A percentile compares a stretch with the other conserved stretches of the same genome.
Conservation (phyloP, 2,797 vertebrate genomes). For the Spheniscus humboldti region DNA sequence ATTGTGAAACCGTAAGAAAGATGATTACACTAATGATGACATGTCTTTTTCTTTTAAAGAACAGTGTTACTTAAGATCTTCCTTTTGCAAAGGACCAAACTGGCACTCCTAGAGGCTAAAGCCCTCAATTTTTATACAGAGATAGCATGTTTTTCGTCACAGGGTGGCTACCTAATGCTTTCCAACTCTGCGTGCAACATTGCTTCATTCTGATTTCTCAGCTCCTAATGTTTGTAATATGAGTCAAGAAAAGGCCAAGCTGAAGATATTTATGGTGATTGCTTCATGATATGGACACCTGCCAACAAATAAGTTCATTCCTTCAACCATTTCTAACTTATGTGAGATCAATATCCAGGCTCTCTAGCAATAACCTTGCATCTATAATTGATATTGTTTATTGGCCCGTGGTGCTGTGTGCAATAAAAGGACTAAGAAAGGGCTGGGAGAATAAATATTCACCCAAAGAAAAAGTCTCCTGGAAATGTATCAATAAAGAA, state of each 20-base stretch:
- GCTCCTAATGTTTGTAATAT: neutral
- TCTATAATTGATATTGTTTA: slow-evolving; percentile 65
- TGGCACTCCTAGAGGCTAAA: neutral
- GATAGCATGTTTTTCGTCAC: neutral
- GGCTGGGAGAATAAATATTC: neutral
- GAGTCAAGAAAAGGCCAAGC: slow-evolving; percentile 29
- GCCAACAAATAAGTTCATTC: slow-evolving; percentile 59
- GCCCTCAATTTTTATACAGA: neutral
- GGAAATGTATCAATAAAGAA: slow-evolving; percentile 15
- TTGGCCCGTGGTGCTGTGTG: neutral
- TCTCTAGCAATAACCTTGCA: slow-evolving; percentile 55
- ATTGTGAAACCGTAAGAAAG: neutral
- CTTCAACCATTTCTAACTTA: slow-evolving; percentile 47
- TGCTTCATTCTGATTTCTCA: neutral
- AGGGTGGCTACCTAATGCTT: neutral
- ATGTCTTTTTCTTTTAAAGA: neutral
- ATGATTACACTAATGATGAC: neutral
- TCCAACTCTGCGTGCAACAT: neutral
- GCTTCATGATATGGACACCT: slow-evolving; percentile 54
- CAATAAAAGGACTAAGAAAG: slow-evolving; percentile 34
- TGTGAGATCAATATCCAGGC: slow-evolving; percentile 44
- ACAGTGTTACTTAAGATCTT: neutral
- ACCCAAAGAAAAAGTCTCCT: neutral
- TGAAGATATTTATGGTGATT: slow-evolving; percentile 49
- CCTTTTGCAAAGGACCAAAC: neutral